Evolutionary conservation across 1,140 invertebrate species (phyloP), one percentile per base, ranked within the genome.

Genomic region (Platorchestia sp.): DNA sequence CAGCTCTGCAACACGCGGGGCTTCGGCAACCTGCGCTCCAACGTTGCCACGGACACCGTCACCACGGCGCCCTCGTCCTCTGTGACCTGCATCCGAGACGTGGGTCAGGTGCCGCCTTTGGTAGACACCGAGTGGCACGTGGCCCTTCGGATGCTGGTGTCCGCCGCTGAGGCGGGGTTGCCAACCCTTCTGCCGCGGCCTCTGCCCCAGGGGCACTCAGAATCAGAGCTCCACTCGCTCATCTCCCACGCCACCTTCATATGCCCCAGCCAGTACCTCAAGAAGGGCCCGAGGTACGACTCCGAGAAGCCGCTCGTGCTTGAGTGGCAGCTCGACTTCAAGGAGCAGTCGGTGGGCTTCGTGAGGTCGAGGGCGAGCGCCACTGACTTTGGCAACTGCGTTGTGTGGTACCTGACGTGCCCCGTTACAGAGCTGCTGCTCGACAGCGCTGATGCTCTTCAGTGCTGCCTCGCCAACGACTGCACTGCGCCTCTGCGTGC

Each of bases 81-180:
- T 10, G 91, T 93, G 19, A 93, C 44, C 45, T 14, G 43, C 45
- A 40, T 47, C 6, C 1, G 10, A 47, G 40, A 40, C 44, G 6
- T 47, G 41, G 10, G 44, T 6, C 36, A 40, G 22, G 40, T 45
- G 6, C 91, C 91, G 3, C 36, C 45, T 1, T 19, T 93, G 36
- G 40, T 93, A 16, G 91, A 93, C 43, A 45, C 91, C 45, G 91
- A 93, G 91, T 93, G 91, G 91, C 91, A 93, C 43, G 91, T 93
- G 7, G 91, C 91, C 19, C 43, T 93, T 1, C 91, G 91, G 5
- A 42, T 45, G 41, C 40, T 45, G 22, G 45, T 93, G 10, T 42
- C 91, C 16, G 91, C 91, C 6, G 45, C 91, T 3, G 91, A 10
- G 5, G 44, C 45, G 91, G 91, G 91, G 5, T 44, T 93, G 0